Conservation (phyloP, 1,140 invertebrate genomes). For the Polypedilum pembai region DNA sequence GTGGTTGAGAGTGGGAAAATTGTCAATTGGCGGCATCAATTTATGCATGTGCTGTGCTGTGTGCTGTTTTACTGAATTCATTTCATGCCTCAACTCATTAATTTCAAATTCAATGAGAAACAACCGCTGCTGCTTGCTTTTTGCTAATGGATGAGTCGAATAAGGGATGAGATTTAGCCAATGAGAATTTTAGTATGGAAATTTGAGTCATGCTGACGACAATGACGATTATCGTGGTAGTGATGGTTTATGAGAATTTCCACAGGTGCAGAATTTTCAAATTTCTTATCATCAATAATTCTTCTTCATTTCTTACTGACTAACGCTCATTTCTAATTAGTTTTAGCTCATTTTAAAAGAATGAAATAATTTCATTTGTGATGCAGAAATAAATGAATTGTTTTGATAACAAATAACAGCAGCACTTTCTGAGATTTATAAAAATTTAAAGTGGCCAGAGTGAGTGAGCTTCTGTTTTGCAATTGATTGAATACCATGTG, state of each 20-base stretch:
- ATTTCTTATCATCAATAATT: background rate
- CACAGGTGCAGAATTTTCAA: background rate
- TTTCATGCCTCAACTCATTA: background rate
- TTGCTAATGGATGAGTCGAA: background rate
- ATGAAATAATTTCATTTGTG: background rate
- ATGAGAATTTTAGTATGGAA: too few species aligned
- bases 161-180: background rate
- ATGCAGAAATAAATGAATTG: background rate
- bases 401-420: constrained; percentile 3
- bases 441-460: too few species aligned
- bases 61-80: background rate
- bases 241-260: background rate
- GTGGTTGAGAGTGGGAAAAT: background rate
- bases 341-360: too few species aligned
- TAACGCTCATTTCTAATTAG: too few species aligned
- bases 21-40: background rate
- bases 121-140: too few species aligned
- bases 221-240: too few species aligned
- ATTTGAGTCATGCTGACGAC: background rate
- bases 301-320: background rate
- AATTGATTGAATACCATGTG: background rate
- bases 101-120: background rate
- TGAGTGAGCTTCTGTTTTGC: background rate
- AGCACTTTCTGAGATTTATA: background rate
- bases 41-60: background rate